Conservation (phyloP, 2,113 vertebrate species). For the Meleagris gallopavo region DNA sequence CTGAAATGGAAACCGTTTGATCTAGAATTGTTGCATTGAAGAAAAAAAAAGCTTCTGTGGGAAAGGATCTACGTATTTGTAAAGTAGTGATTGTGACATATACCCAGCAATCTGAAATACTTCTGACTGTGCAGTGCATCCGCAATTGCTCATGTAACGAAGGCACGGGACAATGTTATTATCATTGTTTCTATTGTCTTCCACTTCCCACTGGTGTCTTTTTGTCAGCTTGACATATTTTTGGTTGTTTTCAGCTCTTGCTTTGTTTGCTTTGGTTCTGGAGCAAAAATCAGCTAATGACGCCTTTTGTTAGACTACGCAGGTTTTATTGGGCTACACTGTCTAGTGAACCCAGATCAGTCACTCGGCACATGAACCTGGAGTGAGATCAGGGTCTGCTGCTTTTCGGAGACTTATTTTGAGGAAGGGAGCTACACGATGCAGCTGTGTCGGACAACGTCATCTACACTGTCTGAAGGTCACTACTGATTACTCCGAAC, state of each 20-base stretch:
- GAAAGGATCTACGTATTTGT: constrained; percentile 60
- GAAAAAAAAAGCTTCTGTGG: constrained; percentile 25
- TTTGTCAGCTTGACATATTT: constrained; percentile 72
- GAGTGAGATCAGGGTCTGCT: background rate
- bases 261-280: constrained; percentile 69
- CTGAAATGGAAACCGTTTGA: constrained; percentile 9
- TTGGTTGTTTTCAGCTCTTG: constrained; percentile 64
- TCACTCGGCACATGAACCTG: background rate
- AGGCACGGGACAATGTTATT: constrained; percentile 63
- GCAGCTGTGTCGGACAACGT: background rate
- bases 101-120: constrained; percentile 72
- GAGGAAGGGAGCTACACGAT: background rate
- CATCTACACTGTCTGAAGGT: background rate
- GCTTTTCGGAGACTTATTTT: background rate
- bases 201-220: constrained; percentile 63
- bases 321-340: background rate
- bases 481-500: background rate
- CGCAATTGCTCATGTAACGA: constrained; percentile 66
- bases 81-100: constrained; percentile 64
- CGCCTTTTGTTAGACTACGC: constrained; percentile 41
- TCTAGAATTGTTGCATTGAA: constrained; percentile 28
- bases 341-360: background rate
- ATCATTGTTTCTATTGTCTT: constrained; percentile 68
- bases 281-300: constrained; percentile 63
- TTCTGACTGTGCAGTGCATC: constrained; percentile 59